A percentile compares a stretch with the other conserved stretches of the same genome.
phyloP scores from a whole-genome alignment of 1,140 invertebrate genomes.

The Drosophila yakuba region DNA sequence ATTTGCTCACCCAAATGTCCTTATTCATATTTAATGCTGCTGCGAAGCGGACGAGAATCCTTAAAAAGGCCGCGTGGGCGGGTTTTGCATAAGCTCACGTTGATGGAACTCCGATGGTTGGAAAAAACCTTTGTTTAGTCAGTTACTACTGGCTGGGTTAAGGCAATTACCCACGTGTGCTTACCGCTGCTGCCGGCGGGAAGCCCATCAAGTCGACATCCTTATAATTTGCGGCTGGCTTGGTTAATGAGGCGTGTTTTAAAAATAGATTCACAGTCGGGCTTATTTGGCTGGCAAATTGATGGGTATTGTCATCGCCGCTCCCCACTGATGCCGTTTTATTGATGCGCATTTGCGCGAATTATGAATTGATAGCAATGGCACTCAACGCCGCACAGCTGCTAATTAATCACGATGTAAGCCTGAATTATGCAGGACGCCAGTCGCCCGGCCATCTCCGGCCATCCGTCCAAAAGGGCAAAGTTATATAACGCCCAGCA shows the following conservation, averaged over 20 bases:
- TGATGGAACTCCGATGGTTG: slow-evolving; percentile 30
- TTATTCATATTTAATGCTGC: slow-evolving; percentile 41
- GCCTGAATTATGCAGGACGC: slow-evolving; percentile 48
- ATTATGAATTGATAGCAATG: slow-evolving; percentile 46
- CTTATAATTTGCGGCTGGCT: slow-evolving; percentile 25
- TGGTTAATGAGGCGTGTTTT: slow-evolving; percentile 21
- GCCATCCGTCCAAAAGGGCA: slow-evolving; percentile 17
- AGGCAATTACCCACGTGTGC: slow-evolving; percentile 41
- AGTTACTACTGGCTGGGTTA: neutral
- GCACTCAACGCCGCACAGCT: slow-evolving; percentile 42
- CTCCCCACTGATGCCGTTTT: slow-evolving; percentile 22
- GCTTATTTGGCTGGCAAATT: slow-evolving; percentile 15
- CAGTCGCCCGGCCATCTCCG: neutral
- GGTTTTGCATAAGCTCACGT: slow-evolving; percentile 50
- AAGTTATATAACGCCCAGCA: slow-evolving; percentile 52
- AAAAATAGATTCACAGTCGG: slow-evolving; percentile 25
- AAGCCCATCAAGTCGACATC: slow-evolving; percentile 22
- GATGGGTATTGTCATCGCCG: slow-evolving; percentile 32
- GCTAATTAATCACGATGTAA: slow-evolving; percentile 62
- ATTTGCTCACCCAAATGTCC: slow-evolving; percentile 10
- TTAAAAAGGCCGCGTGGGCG: slow-evolving; percentile 31
- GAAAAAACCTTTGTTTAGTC: slow-evolving; percentile 12
- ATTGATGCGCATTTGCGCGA: slow-evolving; percentile 38
- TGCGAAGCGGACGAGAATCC: slow-evolving; percentile 21
- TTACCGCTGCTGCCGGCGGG: neutral